Evolutionary conservation across 2,888 invertebrate species (phyloP), one percentile per base, ranked within the genome.

Genomic region (Boloria euphrosyne): DNA sequence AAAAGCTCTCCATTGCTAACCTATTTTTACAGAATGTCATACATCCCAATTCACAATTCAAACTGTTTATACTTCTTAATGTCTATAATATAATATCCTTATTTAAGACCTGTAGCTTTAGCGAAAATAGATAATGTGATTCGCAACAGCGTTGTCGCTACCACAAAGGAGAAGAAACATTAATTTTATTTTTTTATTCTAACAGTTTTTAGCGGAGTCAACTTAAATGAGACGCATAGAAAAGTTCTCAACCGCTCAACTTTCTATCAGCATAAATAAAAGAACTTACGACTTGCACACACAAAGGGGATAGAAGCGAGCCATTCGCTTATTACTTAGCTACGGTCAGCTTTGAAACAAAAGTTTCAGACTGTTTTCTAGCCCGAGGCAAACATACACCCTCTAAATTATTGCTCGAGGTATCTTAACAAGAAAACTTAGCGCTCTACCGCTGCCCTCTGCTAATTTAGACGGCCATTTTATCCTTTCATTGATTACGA

Each of bases 231-330:
- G n/a, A 14, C 44, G 13, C 6, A 44, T 18, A 22, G 22, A 10
- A 27, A 22, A 57, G n/a, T 13, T 27, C 4, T 13, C 14, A 10
- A n/a, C n/a, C 6, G 14, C 17, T 17, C 17, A 59, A 59, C 17
- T 59, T 59, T 31, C 50, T 50, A 59, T 50, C 59, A 50, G 59
- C 49, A 59, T 59, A 59, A 59, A 59, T 59, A 59, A 59, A 59
- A 59, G 59, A 59, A 38, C 59, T 18, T 31, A 50, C 59, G 59
- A 31, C 50, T 38, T 16, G 16, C 27, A 16, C 16, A 49, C 59
- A 59, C 59, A 59, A 59, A 59, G 59, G 50, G 31, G 59, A 38
- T 50, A 57, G 57, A 57, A 13, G 50, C 50, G 22, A 55, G 44
- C 47, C 58, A 49, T 49, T 49, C 49, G 49, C 49, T 47, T 58